phyloP scores from a whole-genome alignment of 2,797 vertebrate genomes.

The Aratinga solstitialis region DNA sequence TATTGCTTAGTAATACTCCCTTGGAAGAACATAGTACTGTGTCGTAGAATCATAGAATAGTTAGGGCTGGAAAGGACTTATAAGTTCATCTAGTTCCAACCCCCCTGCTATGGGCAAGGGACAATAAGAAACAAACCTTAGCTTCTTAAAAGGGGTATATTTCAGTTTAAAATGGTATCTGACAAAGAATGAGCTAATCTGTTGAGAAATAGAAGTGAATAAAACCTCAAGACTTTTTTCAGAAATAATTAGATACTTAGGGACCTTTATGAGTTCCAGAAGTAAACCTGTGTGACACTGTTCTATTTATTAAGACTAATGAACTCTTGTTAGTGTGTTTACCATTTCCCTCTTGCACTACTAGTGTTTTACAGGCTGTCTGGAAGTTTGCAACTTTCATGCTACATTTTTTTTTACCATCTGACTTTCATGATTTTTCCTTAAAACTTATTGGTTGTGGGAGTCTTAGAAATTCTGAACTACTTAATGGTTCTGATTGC shows the following conservation, averaged over 20 bases:
- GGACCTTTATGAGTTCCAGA: slow-evolving; percentile 68
- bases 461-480: neutral
- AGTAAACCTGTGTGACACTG: slow-evolving; percentile 72
- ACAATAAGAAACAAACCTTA: slow-evolving; percentile 37
- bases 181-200: slow-evolving; percentile 67
- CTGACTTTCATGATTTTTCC: slow-evolving; percentile 65
- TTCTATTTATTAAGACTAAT: slow-evolving; percentile 77
- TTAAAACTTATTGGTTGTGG: slow-evolving; percentile 61
- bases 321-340: slow-evolving; percentile 68
- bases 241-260: slow-evolving; percentile 80
- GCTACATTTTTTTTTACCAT: slow-evolving; percentile 56
- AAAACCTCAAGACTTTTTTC: slow-evolving; percentile 49
- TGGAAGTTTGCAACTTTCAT: slow-evolving; percentile 67
- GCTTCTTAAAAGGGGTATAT: slow-evolving; percentile 52
- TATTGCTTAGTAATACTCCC: slow-evolving; percentile 35
- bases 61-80: neutral
- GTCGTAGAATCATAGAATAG: neutral
- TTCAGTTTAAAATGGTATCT: slow-evolving; percentile 68
- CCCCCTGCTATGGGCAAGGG: neutral
- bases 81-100: neutral
- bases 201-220: slow-evolving; percentile 50
- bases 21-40: slow-evolving; percentile 31
- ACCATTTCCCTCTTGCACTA: slow-evolving; percentile 56
- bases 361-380: slow-evolving; percentile 65
- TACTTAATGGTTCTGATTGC: no score